Evolutionary conservation across 1,140 invertebrate species (phyloP), one percentile per base, ranked within the genome.

Genomic region (Cyrtorhinus lividipennis): DNA sequence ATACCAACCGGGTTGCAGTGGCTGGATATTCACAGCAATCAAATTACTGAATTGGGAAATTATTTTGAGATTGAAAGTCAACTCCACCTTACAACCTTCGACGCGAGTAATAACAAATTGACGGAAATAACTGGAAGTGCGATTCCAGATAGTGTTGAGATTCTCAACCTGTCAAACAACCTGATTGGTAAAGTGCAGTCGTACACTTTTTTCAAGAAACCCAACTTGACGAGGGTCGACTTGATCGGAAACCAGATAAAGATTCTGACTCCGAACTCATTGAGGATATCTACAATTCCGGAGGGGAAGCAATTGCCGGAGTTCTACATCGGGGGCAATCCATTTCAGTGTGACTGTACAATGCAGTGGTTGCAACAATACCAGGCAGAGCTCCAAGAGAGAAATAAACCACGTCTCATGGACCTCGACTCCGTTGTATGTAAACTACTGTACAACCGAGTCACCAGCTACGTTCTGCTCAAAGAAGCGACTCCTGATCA

Each of bases 181-280:
- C 75, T 83, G 44, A 93, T 95, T 66, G 81, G 81, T 23, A 89
- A 86, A 75, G 88, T 95, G 57, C 88, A 91, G 68, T 89, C 89
- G 0, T 92, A 92, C 68, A 88, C 90, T n/a, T 94, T 94, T 73
- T 88, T 92, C 74, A 90, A 90, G 71, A 95, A 94, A 72, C 87
- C 87, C 1, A 93, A 93, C 73, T 73, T 94, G 58, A 92, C 88
- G 1, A 77, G 85, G 58, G 90, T 94, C 1, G 89, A 94, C 73
- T 74, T 95, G 44, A 86, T 85, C 67, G 84, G 86, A 46, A 95
- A 95, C 72, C 82, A 86, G 69, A 84, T 95, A 69, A 84, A 84
- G 56, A 88, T 82, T 67, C 72, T 95, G 46, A 90, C 91, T 68
- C 86, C 88, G 13, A 92, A 92, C 73, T 88, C 91, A 0, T 72